Evolutionary conservation across 2,797 vertebrate genomes (phyloP), one percentile per base, ranked within the genome.

Genomic region (Loris lydekkerianus): DNA sequence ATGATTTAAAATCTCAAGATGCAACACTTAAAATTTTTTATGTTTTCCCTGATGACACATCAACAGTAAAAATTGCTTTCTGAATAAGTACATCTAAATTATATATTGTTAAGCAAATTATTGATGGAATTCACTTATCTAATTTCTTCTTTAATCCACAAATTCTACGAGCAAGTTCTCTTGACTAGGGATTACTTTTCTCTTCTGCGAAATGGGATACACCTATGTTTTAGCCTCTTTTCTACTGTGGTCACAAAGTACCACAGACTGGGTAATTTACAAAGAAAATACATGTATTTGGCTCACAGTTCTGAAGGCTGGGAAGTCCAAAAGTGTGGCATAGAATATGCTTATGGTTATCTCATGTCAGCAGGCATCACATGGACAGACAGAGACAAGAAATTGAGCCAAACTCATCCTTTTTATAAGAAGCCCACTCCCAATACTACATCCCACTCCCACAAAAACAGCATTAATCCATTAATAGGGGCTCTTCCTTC

Each of bases 1-100:
- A 65, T 5, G 37, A 78, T 31, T 96, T n/a, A 43, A 27, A 9
- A 53, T 92, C 88, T 93, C 40, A 77, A 91, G 82, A 85, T 78
- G 8, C 27, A 86, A 85, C 65, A 53, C 27, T 49, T 49, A 84
- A 84, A 84, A 14, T 2, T 27, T 63, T 81, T 31, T 11, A 76
- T 21, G 49, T 40, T 93, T 96, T 89, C 13, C 20, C 37, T 46
- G 8, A 77, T 67, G 8, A 11, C 6, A 5, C 31, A 31, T 73
- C 69, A 88, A 43, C 29, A 80, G 58, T 63, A 72, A 94, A 95
- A 43, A 20, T 2, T 34, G 70, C 14, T 91, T 40, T 86, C 15
- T 83, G 53, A 43, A 53, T 25, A 31, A 82, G 9, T 1, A 46
- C 10, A 81, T 21, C 46, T 77, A 70, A 93, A 49, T 43, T 14